Percentiles rank a stretch among this genome's conserved stretches.
These are phyloP conservation scores for Netelia melanura DNA, from an alignment of 2,888 invertebrate species.

Conservation along the genomic window DNA sequence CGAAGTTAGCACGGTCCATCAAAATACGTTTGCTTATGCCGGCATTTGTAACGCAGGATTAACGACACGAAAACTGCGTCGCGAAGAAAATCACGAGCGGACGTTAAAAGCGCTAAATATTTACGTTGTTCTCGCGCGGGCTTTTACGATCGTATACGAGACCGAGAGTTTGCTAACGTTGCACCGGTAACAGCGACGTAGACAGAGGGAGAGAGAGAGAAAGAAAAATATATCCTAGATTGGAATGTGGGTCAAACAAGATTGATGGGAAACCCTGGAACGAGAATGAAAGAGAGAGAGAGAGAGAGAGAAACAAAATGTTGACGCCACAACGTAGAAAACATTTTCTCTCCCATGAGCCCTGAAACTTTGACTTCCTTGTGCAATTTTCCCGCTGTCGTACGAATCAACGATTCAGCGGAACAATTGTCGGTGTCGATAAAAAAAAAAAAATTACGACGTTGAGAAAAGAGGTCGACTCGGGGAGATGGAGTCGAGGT, in stretches of 20 bases:
- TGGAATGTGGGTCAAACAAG: slow-evolving; percentile 55
- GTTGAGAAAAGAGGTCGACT: not conserved
- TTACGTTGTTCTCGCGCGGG: slow-evolving; percentile 3
- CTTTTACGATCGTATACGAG: slow-evolving; percentile 18
- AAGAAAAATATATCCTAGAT: slow-evolving; percentile 2
- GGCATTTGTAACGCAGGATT: not conserved
- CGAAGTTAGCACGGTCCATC: not conserved
- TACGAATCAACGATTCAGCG: too few species aligned
- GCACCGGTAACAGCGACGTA: not conserved
- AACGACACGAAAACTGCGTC: not conserved
- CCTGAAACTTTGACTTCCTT: slow-evolving; percentile 34
- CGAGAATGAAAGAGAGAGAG: slow-evolving; percentile 25
- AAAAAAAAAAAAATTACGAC: not conserved
- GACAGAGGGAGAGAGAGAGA: not conserved
- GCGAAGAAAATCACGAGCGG: not conserved
- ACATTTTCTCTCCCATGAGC: slow-evolving; percentile 1
- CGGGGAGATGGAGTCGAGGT: too few species aligned
- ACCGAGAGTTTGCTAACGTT: slow-evolving; percentile 20
- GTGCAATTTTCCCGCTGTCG: not conserved
- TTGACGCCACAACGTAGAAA: slow-evolving; percentile 12
- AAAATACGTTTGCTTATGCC: not conserved
- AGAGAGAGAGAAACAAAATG: slow-evolving; percentile 15
- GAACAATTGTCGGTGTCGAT: not conserved
- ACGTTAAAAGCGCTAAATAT: slow-evolving; percentile 11
- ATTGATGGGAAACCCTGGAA: slow-evolving; percentile 37